Evolutionary conservation across 2,888 invertebrate species (phyloP).

Genomic region (Leuctra nigra): DNA sequence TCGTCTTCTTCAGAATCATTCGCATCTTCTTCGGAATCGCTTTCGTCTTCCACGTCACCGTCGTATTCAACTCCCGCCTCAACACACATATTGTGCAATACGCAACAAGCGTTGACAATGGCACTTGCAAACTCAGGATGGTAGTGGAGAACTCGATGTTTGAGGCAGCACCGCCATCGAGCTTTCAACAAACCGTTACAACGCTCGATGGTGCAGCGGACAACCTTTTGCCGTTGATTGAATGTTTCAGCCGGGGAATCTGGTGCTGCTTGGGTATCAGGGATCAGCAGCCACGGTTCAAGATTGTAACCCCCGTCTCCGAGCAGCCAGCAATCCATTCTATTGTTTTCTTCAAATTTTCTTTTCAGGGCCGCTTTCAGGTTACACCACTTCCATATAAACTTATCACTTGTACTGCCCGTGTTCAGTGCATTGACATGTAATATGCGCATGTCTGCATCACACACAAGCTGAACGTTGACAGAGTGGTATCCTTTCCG

Average conservation of each 20-base stretch:
- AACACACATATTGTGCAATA: neutral
- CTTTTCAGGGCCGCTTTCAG: neutral
- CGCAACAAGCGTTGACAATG: neutral
- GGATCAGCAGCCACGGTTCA: neutral
- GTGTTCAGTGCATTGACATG: neutral
- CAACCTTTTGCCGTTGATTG: neutral
- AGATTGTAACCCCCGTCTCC: constrained; percentile 2
- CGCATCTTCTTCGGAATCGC: neutral
- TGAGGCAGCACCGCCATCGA: neutral
- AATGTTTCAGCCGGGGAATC: neutral
- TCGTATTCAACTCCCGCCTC: neutral
- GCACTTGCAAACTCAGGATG: neutral
- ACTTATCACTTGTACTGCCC: constrained; percentile 5
- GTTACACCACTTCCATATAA: neutral
- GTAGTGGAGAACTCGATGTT: constrained; percentile 5
- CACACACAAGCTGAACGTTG: constrained; percentile 4
- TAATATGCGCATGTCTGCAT: too few species aligned
- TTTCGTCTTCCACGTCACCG: neutral
- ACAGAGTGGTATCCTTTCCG: constrained; percentile 7
- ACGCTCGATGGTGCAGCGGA: constrained; percentile 1
- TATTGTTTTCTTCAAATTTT: neutral
- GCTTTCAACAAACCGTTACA: neutral
- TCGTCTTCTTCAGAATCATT: neutral
- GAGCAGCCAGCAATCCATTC: neutral
- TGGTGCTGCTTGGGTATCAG: neutral